Conservation (phyloP, 2,797 vertebrate genomes). For the Sparidentex hasta region DNA sequence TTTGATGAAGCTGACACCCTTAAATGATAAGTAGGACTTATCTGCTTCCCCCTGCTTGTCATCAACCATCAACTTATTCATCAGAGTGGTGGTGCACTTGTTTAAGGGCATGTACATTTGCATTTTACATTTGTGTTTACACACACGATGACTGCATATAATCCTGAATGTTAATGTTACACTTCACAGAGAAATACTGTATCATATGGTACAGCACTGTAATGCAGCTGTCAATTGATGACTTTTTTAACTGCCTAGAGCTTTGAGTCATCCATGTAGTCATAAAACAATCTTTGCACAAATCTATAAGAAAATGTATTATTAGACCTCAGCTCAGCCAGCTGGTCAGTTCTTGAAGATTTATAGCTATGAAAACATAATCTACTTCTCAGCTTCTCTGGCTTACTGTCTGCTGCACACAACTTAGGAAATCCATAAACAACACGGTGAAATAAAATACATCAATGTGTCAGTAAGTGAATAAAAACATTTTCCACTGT, state of each 20-base stretch:
- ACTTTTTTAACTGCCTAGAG: conserved; percentile 13
- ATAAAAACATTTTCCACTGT: conserved; percentile 40
- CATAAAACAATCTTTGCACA: not conserved
- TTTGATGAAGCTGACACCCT: not conserved
- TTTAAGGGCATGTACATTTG: not conserved
- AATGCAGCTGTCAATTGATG: not conserved
- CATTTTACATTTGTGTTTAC: not conserved
- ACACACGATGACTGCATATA: not conserved
- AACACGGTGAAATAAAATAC: conserved; percentile 35
- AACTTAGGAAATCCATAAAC: conserved; percentile 44
- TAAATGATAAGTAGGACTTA: not conserved
- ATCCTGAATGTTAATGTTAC: not conserved
- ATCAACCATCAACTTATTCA: no score
- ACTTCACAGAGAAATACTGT: not conserved
- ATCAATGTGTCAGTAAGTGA: conserved; percentile 46
- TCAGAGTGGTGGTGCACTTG: no score
- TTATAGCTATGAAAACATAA: conserved; percentile 19
- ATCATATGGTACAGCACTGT: not conserved
- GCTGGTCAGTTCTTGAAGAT: conserved; percentile 25
- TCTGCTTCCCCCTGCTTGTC: not conserved
- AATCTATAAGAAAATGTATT: conserved; percentile 9
- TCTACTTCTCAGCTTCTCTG: conserved; percentile 16
- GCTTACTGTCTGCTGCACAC: conserved; percentile 13
- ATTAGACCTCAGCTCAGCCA: conserved; percentile 2
- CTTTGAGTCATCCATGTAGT: conserved; percentile 6